These are phyloP conservation scores for Zophobas morio DNA, from an alignment of 1,140 invertebrate species.

Conservation along the genomic window DNA sequence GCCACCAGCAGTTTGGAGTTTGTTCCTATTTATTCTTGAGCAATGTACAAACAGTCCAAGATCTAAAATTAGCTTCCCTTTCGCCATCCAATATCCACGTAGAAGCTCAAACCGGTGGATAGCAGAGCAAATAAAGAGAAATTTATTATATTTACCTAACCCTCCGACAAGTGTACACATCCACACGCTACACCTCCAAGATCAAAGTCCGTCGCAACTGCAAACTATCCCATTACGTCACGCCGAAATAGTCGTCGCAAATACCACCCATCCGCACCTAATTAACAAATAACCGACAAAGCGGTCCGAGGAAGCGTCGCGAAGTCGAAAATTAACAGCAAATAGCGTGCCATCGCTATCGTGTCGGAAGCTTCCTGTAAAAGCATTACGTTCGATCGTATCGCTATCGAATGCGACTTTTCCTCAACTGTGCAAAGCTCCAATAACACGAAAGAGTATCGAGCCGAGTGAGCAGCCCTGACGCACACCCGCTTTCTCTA, in stretches of 20 bases:
- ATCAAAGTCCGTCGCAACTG: too few species aligned
- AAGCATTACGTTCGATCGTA: too few species aligned
- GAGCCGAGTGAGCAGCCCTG: background rate
- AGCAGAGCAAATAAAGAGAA: constrained; percentile 9
- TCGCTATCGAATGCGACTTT: too few species aligned
- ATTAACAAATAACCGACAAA: too few species aligned
- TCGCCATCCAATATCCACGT: background rate
- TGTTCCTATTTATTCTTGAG: constrained; percentile 2
- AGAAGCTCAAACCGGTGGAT: background rate
- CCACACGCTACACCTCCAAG: too few species aligned
- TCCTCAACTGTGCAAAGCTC: too few species aligned
- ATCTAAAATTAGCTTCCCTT: constrained; percentile 8
- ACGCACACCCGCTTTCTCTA: background rate
- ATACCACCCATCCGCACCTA: background rate
- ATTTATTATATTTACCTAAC: constrained; percentile 25
- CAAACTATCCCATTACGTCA: background rate
- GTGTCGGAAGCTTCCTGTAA: too few species aligned
- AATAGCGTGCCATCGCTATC: too few species aligned
- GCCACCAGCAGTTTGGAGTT: background rate
- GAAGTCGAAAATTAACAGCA: too few species aligned
- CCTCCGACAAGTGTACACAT: constrained; percentile 5
- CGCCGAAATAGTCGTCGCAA: background rate
- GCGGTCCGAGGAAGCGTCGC: too few species aligned
- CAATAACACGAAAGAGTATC: too few species aligned
- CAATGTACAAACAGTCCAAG: background rate